Evolutionary conservation across 2,888 invertebrate species (phyloP), one percentile per base, ranked within the genome.

Genomic region (Thereva unica): DNA sequence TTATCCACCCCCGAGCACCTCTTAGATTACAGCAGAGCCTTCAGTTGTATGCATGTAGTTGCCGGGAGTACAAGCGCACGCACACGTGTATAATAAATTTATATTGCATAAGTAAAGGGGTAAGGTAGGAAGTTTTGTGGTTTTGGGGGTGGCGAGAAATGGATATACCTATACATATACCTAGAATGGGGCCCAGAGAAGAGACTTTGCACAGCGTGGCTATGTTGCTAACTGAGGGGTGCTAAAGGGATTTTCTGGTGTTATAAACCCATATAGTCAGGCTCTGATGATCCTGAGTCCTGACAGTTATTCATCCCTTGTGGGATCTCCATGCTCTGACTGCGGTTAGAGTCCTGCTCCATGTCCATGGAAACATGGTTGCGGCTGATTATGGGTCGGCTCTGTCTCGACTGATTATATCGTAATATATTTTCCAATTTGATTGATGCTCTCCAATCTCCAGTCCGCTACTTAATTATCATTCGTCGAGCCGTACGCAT

Each of bases 401-500:
- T 53, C 53, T 53, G 52, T 53, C 53, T 37, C 52, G 64, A 44
- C 52, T 64, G 64, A 64, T 64, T 64, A 53, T 64, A 64, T 52
- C 64, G 42, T 64, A 44, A 23, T 23, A 50, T 53, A 61, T 61
- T 50, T 61, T 53, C 53, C 52, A 64, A 64, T 61, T 64, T 69
- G 69, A 69, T 59, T 69, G 69, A 69, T 69, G 67, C 67, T 55
- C 61, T 64, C 61, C 53, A 40, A 44, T 23, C 23, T 23, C 23
- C 23, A 23, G 23, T 23, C 45, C 52, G 38, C 59, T 57, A 59
- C 69, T 69, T 69, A 69, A 69, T 69, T 69, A 69, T 69, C 69
- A 64, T 57, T 59, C 59, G 67, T 57, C 55, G 10, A 52, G 45
- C 57, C 67, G 37, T 67, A 69, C 64, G 67, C 67, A 53, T 59